phyloP scores from a whole-genome alignment of 2,888 invertebrate genomes.

The Elysia crispata region DNA sequence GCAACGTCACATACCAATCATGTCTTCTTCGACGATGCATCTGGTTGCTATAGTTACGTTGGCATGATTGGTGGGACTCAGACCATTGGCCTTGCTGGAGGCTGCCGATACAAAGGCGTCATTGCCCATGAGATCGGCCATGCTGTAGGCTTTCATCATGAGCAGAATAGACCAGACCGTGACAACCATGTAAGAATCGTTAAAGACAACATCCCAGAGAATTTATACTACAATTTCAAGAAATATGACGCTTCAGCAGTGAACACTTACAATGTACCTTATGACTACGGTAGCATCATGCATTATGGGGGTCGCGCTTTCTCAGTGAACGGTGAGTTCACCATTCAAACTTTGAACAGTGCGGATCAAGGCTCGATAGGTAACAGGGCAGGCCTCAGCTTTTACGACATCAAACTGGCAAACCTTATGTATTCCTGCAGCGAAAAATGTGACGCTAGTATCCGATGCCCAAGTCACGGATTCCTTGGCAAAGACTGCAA shows the following conservation, averaged over 20 bases:
- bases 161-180: slow-evolving; percentile 63
- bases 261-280: slow-evolving; percentile 59
- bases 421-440: slow-evolving; percentile 66
- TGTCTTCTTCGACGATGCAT: slow-evolving; percentile 48
- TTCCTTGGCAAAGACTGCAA: slow-evolving; percentile 50
- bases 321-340: slow-evolving; percentile 62
- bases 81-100: slow-evolving; percentile 39
- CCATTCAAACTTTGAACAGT: slow-evolving; percentile 66
- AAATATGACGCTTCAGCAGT: slow-evolving; percentile 53
- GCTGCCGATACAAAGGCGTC: slow-evolving; percentile 45
- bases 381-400: slow-evolving; percentile 60
- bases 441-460: slow-evolving; percentile 13
- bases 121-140: slow-evolving; percentile 66
- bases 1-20: slow-evolving; percentile 24
- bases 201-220: slow-evolving; percentile 57
- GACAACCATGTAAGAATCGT: slow-evolving; percentile 61
- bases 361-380: slow-evolving; percentile 68
- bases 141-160: slow-evolving; percentile 64
- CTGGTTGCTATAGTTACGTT: slow-evolving; percentile 48
- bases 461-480: slow-evolving; percentile 45
- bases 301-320: slow-evolving; percentile 67
- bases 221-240: slow-evolving; percentile 61
- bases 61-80: slow-evolving; percentile 44
- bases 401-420: slow-evolving; percentile 63
- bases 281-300: slow-evolving; percentile 69